These are phyloP conservation scores for Dolichallabes microphthalmus DNA, from an alignment of 2,113 vertebrate genomes.

Conservation along the genomic window DNA sequence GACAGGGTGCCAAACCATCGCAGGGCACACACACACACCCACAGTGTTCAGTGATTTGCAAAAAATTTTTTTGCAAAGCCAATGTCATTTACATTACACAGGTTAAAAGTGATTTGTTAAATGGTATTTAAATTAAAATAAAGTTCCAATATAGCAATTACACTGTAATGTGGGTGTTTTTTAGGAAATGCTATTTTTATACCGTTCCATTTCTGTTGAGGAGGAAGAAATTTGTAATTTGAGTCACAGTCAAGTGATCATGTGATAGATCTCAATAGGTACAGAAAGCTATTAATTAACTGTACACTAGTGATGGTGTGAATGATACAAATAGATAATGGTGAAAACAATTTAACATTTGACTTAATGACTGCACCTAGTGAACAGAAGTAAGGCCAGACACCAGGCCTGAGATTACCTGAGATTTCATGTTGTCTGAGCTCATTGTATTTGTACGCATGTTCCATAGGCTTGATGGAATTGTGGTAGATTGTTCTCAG, in stretches of 20 bases:
- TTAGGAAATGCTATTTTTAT: neutral
- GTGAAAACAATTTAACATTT: slow-evolving; percentile 43
- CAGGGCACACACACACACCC: too few species aligned
- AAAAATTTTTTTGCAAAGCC: neutral
- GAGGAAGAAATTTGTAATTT: too few species aligned
- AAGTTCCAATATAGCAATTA: neutral
- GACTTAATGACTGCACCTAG: slow-evolving; percentile 52
- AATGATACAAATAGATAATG: slow-evolving; percentile 18
- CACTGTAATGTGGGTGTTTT: neutral
- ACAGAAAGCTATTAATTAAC: neutral
- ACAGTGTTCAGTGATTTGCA: neutral
- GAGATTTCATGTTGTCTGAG: slow-evolving; percentile 96
- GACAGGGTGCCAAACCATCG: too few species aligned
- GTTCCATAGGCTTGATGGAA: slow-evolving; percentile 94
- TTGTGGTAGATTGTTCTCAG: slow-evolving; percentile 93
- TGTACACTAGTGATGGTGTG: slow-evolving; percentile 34
- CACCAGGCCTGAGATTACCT: slow-evolving; percentile 71
- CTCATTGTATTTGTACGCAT: slow-evolving; percentile 96
- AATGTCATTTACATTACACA: too few species aligned
- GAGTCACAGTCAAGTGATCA: too few species aligned
- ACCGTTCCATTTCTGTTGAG: too few species aligned
- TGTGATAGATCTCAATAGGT: neutral
- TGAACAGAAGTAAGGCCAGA: neutral
- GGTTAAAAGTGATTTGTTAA: neutral
- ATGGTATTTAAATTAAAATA: neutral